A percentile compares a stretch with the other conserved stretches of the same genome.
Evolutionary conservation across 2,113 vertebrate genomes (phyloP).

Genomic region (Mormyrus lacerda): DNA sequence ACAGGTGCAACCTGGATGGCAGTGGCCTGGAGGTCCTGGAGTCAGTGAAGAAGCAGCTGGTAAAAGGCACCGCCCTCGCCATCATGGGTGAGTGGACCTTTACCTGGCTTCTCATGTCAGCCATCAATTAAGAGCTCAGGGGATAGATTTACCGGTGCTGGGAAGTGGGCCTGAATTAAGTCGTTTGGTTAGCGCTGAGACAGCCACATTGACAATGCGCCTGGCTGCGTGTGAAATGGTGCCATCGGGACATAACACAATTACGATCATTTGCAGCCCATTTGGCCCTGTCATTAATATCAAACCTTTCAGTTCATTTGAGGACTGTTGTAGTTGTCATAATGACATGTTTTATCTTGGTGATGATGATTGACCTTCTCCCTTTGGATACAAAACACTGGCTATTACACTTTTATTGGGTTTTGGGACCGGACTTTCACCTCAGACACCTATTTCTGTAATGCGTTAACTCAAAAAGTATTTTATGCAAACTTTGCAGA

Average conservation of each 20-base stretch:
- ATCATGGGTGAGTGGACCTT: slow-evolving; percentile 85
- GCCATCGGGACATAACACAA: slow-evolving; percentile 38
- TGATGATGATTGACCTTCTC: not conserved
- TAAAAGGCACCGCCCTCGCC: slow-evolving; percentile 88
- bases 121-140: slow-evolving; percentile 40
- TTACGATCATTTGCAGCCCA: slow-evolving; percentile 39
- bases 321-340: not conserved
- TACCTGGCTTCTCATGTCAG: slow-evolving; percentile 34
- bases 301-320: not conserved
- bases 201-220: slow-evolving; percentile 8
- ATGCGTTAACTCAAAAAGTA: not conserved
- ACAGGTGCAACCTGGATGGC: slow-evolving; percentile 93
- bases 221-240: slow-evolving; percentile 32
- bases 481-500: not conserved
- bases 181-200: slow-evolving; percentile 25
- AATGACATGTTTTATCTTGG: not conserved
- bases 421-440: not conserved
- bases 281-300: not conserved
- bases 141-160: slow-evolving; percentile 51
- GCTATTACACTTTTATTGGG: not conserved
- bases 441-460: not conserved
- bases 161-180: slow-evolving; percentile 38
- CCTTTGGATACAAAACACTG: not conserved
- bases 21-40: slow-evolving; percentile 88
- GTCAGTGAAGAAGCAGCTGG: slow-evolving; percentile 82